Conservation (phyloP, 2,888 invertebrate genomes). For the Thymelicus acteon region DNA sequence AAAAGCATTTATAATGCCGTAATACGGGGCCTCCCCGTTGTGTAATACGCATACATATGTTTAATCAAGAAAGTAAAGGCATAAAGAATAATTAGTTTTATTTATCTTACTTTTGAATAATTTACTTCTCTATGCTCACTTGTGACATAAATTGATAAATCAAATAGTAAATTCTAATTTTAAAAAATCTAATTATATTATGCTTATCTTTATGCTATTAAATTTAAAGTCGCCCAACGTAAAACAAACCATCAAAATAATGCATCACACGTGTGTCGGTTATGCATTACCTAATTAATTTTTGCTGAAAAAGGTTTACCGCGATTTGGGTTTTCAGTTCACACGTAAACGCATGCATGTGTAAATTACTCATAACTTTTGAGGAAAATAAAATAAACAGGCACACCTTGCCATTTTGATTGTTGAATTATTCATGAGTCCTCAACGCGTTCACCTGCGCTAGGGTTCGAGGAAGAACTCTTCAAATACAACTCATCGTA, state of each 20-base stretch:
- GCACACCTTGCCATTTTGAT: conserved; percentile 80
- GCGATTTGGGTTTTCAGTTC: conserved; percentile 44
- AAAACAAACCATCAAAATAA: conserved; percentile 30
- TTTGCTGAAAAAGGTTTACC: conserved; percentile 37
- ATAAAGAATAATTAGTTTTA: no score
- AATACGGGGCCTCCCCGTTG: background rate
- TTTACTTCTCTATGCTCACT: no score
- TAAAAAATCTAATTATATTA: no score
- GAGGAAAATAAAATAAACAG: conserved; percentile 77
- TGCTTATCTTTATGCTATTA: no score
- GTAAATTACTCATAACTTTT: conserved; percentile 70
- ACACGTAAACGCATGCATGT: conserved; percentile 49
- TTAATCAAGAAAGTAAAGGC: background rate
- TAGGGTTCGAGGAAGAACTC: conserved; percentile 59
- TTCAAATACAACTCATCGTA: conserved; percentile 60
- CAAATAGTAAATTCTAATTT: no score
- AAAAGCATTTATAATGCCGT: background rate
- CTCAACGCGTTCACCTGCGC: conserved; percentile 69
- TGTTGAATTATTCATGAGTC: conserved; percentile 82
- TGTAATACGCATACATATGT: no score
- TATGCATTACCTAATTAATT: conserved; percentile 36
- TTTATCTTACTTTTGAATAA: no score
- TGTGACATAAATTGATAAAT: no score
- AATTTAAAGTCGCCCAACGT: conserved; percentile 22
- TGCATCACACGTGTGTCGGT: conserved; percentile 1